Evolutionary conservation across 2,888 invertebrate species (phyloP).

Genomic region (Arctia plantaginis): DNA sequence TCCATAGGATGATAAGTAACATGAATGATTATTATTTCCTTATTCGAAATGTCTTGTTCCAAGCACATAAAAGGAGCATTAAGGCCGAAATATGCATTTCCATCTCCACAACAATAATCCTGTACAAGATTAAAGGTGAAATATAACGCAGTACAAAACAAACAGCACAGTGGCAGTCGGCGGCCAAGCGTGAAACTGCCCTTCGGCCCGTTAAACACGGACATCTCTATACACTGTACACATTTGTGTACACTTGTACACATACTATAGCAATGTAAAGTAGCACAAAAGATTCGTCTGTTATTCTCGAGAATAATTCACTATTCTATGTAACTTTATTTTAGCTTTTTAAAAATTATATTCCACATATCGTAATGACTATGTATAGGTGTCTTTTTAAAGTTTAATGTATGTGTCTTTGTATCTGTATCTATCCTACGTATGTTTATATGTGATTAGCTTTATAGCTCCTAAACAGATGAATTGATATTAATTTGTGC

Average conservation of each 20-base stretch:
- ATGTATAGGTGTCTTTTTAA: background rate
- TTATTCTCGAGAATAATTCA: background rate
- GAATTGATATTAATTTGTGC: too few species aligned
- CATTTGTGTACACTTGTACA: constrained; percentile 24
- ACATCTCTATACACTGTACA: constrained; percentile 53
- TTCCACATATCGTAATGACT: background rate
- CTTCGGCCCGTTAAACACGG: constrained; percentile 64
- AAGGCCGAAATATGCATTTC: background rate
- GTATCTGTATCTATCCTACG: background rate
- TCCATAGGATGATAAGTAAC: background rate
- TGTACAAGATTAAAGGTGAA: constrained; percentile 34
- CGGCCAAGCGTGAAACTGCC: constrained; percentile 67
- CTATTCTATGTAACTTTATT: background rate
- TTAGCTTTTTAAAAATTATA: background rate
- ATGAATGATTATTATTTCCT: background rate
- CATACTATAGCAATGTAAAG: constrained; percentile 11
- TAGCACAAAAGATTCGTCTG: constrained; percentile 20
- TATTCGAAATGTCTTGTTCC: background rate
- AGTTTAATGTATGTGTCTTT: background rate
- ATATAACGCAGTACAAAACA: constrained; percentile 51
- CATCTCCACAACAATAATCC: constrained; percentile 9
- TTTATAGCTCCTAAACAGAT: too few species aligned
- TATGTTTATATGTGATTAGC: too few species aligned
- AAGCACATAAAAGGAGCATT: background rate
- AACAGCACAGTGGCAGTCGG: constrained; percentile 49